Base-by-base conservation (phyloP, 2,113 vertebrate species). In the Nyctereutes procyonoides region DNA sequence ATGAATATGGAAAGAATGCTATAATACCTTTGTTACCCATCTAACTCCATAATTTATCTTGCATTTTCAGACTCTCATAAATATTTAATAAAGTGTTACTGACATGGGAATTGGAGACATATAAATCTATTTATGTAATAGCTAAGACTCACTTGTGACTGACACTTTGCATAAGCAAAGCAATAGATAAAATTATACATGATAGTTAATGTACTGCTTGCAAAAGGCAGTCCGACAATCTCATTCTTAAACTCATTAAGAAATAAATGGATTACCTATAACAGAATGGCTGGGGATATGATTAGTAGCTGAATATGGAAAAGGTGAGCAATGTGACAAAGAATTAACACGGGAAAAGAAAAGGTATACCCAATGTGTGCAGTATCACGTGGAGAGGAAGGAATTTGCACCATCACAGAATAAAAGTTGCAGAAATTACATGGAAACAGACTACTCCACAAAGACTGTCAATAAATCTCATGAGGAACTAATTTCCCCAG, bases 21-120 rank as follows among this genome's bases (percentile, higher is more conserved):
- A 62, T 14, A 81, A 63, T 60, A 82, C 12, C 67, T 63, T 82
- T 96, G 55, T 60, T 81, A 82, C 53, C n/a, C 35, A 81, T 67
- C 19, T 88, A 82, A 82, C 32, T 67, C 26, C 38, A 88, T 38
- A 74, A 88, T 76, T 94, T 55, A 94, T 94, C 32, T 82, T 76
- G 58, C 26, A 96, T 76, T 88, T 92, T 88, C 51, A 82, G 77
- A 74, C 3, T 84, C 38, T 74, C 28, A n/a, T 91, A 56, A 81
- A 82, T 65, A 92, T 74, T 82, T 95, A 71, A 74, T 82, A 82
- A 90, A 67, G 22, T 91, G 24, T 63, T 87, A 76, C 32, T 91
- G 65, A 73, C 43, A 80, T 43, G 30, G 28, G 65, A 77, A 88
- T 67, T 82, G 81, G 51, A 88, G 51, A 82, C 51, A 43, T 60